Evolutionary conservation across 2,888 invertebrate genomes (phyloP).

Genomic region (Parnassius orleans): DNA sequence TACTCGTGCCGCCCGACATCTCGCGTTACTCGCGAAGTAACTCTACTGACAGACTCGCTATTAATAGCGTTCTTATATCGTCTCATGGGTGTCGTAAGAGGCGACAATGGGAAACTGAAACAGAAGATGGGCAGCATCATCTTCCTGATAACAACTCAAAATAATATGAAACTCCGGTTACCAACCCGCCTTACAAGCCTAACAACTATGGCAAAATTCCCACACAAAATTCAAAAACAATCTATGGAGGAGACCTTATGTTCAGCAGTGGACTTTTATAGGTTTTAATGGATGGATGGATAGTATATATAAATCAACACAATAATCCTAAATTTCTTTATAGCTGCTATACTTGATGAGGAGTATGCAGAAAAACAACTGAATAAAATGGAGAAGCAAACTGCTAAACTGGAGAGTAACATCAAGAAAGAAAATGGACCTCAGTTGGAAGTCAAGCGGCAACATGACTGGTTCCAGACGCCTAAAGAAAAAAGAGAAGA

Average conservation of each 20-base stretch:
- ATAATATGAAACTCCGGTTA: too few species aligned
- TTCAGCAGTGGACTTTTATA: too few species aligned
- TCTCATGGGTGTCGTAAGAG: too few species aligned
- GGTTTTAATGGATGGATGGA: background rate
- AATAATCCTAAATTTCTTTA: conserved; percentile 7
- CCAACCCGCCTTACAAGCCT: too few species aligned
- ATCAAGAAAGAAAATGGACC: conserved; percentile 61
- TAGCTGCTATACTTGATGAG: conserved; percentile 88
- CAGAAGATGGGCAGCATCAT: too few species aligned
- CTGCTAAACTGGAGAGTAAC: conserved; percentile 82
- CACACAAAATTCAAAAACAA: too few species aligned
- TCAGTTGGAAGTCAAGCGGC: conserved; percentile 58
- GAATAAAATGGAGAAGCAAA: conserved; percentile 91
- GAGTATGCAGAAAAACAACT: conserved; percentile 91
- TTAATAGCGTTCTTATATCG: background rate
- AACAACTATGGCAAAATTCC: too few species aligned
- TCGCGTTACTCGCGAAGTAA: too few species aligned
- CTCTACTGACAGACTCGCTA: background rate
- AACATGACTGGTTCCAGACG: conserved; percentile 93
- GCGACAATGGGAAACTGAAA: too few species aligned
- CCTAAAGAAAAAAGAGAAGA: conserved; percentile 89
- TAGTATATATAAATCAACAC: background rate
- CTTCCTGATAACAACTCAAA: too few species aligned
- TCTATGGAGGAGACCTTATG: too few species aligned
- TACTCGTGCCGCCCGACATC: too few species aligned